Conservation (phyloP, 1,140 invertebrate genomes). For the Drosophila tani region DNA sequence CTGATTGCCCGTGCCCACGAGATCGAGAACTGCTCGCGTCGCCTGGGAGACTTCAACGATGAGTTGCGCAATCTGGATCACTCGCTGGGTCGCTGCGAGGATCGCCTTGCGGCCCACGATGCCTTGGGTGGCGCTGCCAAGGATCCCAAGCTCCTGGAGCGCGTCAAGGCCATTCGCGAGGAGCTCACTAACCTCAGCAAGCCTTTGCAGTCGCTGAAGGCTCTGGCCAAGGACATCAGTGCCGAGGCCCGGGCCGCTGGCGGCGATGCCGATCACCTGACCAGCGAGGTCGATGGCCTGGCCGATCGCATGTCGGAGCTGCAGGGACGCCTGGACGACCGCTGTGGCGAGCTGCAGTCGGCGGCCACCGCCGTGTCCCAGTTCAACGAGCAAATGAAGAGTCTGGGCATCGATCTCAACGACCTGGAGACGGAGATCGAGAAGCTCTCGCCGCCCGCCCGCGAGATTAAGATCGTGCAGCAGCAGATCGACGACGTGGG, state of each 20-base stretch:
- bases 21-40: constrained; percentile 93
- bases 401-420: constrained; percentile 90
- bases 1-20: constrained; percentile 88
- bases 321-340: constrained; percentile 90
- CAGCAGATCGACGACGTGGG: constrained; percentile 93
- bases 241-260: constrained; percentile 89
- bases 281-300: constrained; percentile 91
- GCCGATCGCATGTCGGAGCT: constrained; percentile 92
- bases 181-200: constrained; percentile 91
- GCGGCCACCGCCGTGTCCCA: constrained; percentile 94
- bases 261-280: constrained; percentile 90
- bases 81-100: constrained; percentile 93
- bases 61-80: constrained; percentile 93
- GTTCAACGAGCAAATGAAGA: constrained; percentile 94
- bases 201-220: constrained; percentile 90
- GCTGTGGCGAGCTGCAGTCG: constrained; percentile 92
- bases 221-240: constrained; percentile 90
- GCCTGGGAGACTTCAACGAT: constrained; percentile 94
- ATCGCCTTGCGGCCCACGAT: constrained; percentile 93
- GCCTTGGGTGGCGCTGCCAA: constrained; percentile 91
- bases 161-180: constrained; percentile 91
- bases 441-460: constrained; percentile 92
- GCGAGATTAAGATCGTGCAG: constrained; percentile 94
- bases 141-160: constrained; percentile 93
- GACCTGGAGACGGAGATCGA: constrained; percentile 94